phyloP scores from a whole-genome alignment of 2,888 invertebrate species.

The Lithophane ornitopus region DNA sequence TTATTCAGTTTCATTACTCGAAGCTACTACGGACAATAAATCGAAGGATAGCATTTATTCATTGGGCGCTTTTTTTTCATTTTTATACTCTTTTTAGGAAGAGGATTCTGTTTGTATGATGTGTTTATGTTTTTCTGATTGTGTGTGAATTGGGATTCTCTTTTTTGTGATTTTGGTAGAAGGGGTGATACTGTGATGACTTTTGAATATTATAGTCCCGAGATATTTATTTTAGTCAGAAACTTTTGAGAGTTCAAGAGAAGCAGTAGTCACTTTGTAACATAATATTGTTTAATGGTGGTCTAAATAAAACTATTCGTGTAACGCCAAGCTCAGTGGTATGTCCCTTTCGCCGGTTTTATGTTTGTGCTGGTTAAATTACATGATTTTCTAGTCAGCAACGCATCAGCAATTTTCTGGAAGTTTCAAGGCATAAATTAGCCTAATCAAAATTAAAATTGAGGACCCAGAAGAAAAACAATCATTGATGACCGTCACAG shows the following conservation, averaged over 20 bases:
- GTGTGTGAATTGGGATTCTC: not conserved
- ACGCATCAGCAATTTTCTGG: too few relatives aligned
- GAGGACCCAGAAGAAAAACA: too few relatives aligned
- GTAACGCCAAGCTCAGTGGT: too few relatives aligned
- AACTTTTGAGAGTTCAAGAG: not conserved
- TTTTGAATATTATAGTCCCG: not conserved
- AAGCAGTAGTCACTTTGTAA: not conserved
- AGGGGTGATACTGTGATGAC: not conserved
- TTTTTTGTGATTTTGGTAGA: not conserved
- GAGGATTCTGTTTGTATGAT: constrained; percentile 34
- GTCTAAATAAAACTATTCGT: not conserved
- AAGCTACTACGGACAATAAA: constrained; percentile 87
- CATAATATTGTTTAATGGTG: not conserved
- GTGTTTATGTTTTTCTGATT: constrained; percentile 32
- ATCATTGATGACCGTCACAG: too few relatives aligned
- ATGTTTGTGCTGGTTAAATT: too few relatives aligned
- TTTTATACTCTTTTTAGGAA: constrained; percentile 53
- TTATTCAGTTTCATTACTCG: constrained; percentile 90
- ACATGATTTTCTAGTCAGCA: too few relatives aligned
- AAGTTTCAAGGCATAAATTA: too few relatives aligned
- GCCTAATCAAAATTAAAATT: too few relatives aligned
- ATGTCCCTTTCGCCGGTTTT: too few relatives aligned
- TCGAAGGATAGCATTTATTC: constrained; percentile 85
- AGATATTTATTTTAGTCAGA: not conserved
- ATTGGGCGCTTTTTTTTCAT: constrained; percentile 69